A percentile compares a stretch with the other conserved stretches of the same genome.
Conservation (phyloP, 2,797 vertebrate genomes). For the Anniella stebbinsi region DNA sequence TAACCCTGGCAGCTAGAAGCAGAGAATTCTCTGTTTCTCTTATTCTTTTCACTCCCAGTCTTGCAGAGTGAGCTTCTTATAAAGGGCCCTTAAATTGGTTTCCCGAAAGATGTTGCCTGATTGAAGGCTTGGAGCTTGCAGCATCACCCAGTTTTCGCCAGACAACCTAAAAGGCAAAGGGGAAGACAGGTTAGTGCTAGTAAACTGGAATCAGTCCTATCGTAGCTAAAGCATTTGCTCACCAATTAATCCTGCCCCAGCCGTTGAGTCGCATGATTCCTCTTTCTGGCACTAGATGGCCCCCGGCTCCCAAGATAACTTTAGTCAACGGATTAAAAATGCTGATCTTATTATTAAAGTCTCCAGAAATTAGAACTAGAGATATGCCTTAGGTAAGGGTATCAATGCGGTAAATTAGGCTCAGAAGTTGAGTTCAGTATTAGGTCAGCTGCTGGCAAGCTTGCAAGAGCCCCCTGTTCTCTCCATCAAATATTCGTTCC, state of each 20-base stretch:
- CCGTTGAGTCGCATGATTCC: conserved; percentile 30
- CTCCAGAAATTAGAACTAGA: conserved; percentile 64
- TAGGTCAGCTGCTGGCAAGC: conserved; percentile 58
- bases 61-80: conserved; percentile 70
- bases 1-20: conserved; percentile 56
- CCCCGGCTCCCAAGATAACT: conserved; percentile 7
- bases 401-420: conserved; percentile 61
- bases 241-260: neutral
- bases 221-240: neutral
- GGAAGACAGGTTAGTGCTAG: neutral
- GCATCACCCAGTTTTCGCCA: conserved; percentile 97
- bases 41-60: conserved; percentile 53
- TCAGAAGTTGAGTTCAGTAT: conserved; percentile 65
- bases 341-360: conserved; percentile 67
- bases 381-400: conserved; percentile 61
- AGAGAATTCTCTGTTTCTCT: conserved; percentile 57
- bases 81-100: conserved; percentile 98
- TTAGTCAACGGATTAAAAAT: accelerated
- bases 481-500: conserved; percentile 42
- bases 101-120: conserved; percentile 95
- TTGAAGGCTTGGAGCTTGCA: conserved; percentile 93
- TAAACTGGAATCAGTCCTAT: neutral
- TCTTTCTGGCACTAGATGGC: conserved; percentile 60
- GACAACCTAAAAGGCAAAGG: conserved; percentile 86
- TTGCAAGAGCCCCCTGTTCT: conserved; percentile 36